Conservation (phyloP, 2,797 vertebrate species). For the Neostethus bicornis region DNA sequence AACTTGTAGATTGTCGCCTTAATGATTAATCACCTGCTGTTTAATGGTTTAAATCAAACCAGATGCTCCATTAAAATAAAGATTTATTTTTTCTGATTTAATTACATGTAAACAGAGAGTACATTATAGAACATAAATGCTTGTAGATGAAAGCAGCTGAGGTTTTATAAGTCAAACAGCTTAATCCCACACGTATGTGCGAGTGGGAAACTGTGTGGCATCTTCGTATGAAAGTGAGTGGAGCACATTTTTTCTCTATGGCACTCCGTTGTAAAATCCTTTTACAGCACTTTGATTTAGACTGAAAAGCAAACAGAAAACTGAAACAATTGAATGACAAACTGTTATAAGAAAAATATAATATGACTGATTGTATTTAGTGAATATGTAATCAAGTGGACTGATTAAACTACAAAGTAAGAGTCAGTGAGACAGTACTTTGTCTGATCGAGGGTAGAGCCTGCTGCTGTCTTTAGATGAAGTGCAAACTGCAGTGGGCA, state of each 20-base stretch:
- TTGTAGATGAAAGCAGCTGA: conserved; percentile 51
- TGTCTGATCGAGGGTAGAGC: conserved; percentile 43
- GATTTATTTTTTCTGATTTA: no score
- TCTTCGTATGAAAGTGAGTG: conserved; percentile 58
- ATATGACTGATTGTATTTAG: conserved; percentile 52
- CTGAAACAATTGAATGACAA: conserved; percentile 19
- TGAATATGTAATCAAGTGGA: conserved; percentile 52
- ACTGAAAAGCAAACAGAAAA: conserved; percentile 27
- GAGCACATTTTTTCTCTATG: conserved; percentile 51
- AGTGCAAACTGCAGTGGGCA: conserved; percentile 60
- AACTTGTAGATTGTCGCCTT: conserved; percentile 64
- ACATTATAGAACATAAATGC: conserved; percentile 37
- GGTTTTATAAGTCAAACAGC: conserved; percentile 47
- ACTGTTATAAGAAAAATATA: conserved; percentile 34
- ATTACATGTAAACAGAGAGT: no score
- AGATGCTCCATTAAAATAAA: no score
- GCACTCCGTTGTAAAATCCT: conserved; percentile 39
- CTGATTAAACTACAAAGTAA: conserved; percentile 67
- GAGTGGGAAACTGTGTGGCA: conserved; percentile 56
- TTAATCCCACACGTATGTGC: conserved; percentile 60
- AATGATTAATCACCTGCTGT: conserved; percentile 54
- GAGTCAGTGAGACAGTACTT: conserved; percentile 51
- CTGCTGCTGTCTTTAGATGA: conserved; percentile 52
- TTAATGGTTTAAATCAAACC: no score
- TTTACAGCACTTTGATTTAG: conserved; percentile 43